Evolutionary conservation across 2,888 invertebrate genomes (phyloP), one percentile per base, ranked within the genome.

Genomic region (Phlogophora meticulosa): DNA sequence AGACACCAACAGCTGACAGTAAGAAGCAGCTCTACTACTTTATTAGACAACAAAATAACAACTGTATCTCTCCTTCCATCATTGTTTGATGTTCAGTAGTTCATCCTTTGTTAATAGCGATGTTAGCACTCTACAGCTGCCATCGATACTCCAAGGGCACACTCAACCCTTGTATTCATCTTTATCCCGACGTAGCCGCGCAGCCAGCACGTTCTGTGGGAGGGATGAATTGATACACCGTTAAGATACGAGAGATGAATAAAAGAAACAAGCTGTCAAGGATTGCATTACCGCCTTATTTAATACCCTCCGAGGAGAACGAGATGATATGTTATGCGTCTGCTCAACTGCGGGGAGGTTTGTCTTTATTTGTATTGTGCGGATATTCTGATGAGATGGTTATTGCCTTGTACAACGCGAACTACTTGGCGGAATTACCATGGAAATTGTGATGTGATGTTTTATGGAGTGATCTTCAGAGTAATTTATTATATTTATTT

Each of bases 161-260:
- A 24, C 24, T 34, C 49, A 46, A 63, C 76, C 67, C 79, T 76
- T 60, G 64, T 49, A 66, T 65, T 60, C 42, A 69, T 78, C 67
- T 68, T n/a, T 51, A 53, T 42, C 51, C 34, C 15, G 38, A 46
- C 28, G 24, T 24, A 55, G 61, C 24, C 55, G 68, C 56, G 24
- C 49, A 28, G 34, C 22, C 34, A 36, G 63, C 66, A 59, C 66
- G 81, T 61, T 32, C 42, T 57, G 20, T 56, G 20, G 24, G 57
- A 45, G 72, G 56, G 55, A 76, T 76, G 71, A 81, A 81, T 81
- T 71, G 71, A 77, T 81, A 81, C 64, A 59, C 68, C 64, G 76
- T 81, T 78, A 80, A 71, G 64, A 81, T 72, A 81, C 80, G 79
- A 74, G 78, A 59, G 64, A 66, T 81, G 81, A 79, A 78, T 79